Percentiles rank a stretch among this genome's conserved stretches.
phyloP scores from a whole-genome alignment of 2,113 vertebrate genomes.

The Columbina picui region DNA sequence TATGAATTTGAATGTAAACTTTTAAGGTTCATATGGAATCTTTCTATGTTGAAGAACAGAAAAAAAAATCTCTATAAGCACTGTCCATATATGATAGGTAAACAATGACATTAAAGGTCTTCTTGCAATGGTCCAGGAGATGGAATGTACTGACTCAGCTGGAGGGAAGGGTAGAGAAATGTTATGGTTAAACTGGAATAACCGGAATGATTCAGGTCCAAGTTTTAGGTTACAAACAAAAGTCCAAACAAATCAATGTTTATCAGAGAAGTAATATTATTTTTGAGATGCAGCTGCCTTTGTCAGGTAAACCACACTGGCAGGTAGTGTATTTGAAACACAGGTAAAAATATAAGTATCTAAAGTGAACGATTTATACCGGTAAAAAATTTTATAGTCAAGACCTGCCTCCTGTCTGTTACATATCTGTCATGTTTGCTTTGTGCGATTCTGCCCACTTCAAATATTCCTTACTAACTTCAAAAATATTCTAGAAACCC shows the following conservation, averaged over 20 bases:
- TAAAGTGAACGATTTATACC: background rate
- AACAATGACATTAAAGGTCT: background rate
- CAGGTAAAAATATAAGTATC: background rate
- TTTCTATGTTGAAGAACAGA: background rate
- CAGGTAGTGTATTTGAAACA: background rate
- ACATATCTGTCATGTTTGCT: background rate
- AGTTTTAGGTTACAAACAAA: background rate
- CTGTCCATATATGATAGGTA: background rate
- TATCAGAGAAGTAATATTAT: background rate
- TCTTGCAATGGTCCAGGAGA: background rate
- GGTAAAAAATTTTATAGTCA: background rate
- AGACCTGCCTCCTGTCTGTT: background rate
- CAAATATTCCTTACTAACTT: background rate
- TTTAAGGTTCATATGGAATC: background rate
- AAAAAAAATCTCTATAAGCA: background rate
- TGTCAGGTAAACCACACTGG: background rate
- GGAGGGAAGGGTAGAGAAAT: background rate
- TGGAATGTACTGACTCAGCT: background rate
- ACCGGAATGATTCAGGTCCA: background rate
- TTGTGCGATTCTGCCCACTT: background rate
- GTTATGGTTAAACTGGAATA: background rate
- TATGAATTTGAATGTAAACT: background rate
- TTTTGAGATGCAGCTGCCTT: background rate
- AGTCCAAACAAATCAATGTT: background rate
- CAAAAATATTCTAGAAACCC: background rate